Conservation (phyloP, 2,113 vertebrate species). For the Labeo rohita region DNA sequence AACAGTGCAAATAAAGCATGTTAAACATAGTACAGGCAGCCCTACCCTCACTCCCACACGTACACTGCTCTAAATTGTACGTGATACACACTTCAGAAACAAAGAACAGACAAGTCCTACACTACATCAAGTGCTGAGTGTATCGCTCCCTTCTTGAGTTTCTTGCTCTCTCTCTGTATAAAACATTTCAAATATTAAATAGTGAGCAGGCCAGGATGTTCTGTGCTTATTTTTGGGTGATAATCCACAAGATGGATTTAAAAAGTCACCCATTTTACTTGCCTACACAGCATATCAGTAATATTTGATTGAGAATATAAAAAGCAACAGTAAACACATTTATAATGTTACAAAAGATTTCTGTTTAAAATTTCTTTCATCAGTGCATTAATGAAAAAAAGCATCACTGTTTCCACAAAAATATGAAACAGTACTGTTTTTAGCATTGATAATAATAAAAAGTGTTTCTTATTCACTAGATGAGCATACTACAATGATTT, state of each 20-base stretch:
- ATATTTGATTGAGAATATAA: neutral
- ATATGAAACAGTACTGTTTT: too few species aligned
- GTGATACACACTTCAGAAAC: slow-evolving; percentile 42
- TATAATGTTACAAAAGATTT: neutral
- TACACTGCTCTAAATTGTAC: slow-evolving; percentile 37
- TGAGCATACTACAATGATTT: neutral
- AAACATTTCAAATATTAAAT: neutral
- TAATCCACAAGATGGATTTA: neutral
- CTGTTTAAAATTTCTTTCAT: neutral
- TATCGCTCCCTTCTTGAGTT: too few species aligned
- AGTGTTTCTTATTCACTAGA: neutral
- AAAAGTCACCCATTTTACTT: neutral
- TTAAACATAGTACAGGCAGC: slow-evolving; percentile 63
- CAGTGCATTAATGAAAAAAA: too few species aligned
- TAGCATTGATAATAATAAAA: neutral
- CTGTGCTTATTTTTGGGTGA: neutral
- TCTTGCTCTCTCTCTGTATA: neutral
- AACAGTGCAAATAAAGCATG: neutral
- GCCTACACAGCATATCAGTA: neutral
- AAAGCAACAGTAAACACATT: neutral
- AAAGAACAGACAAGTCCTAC: neutral
- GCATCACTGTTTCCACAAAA: too few species aligned
- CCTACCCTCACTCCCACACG: slow-evolving; percentile 19
- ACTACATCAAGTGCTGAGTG: neutral
- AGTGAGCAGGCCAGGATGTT: neutral